Conservation (phyloP, 2,888 invertebrate species). For the Timandra comae region DNA sequence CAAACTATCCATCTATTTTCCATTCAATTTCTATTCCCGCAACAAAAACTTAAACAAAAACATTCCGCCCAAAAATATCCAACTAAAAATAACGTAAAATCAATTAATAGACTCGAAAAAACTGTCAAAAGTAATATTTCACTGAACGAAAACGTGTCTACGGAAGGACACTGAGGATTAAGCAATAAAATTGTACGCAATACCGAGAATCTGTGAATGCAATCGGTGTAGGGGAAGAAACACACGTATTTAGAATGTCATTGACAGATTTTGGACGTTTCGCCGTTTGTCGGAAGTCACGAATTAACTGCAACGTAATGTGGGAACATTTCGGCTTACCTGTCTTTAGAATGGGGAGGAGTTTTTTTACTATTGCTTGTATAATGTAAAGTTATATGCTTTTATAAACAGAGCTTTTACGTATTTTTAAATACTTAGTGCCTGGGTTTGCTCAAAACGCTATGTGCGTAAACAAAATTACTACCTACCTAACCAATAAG, state of each 20-base stretch:
- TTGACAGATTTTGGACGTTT: constrained; percentile 20
- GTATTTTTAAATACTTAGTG: too few relatives aligned
- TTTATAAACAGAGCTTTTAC: too few relatives aligned
- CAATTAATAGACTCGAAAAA: constrained; percentile 1
- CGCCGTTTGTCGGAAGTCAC: constrained; percentile 37
- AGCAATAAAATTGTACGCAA: constrained; percentile 13
- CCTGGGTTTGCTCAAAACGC: too few relatives aligned
- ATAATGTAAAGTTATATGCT: too few relatives aligned
- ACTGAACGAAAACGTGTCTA: constrained; percentile 16
- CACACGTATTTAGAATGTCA: constrained; percentile 28
- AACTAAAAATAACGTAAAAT: neutral
- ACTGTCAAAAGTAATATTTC: constrained; percentile 16
- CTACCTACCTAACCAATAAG: too few relatives aligned
- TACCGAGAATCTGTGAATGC: constrained; percentile 11
- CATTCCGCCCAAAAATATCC: neutral
- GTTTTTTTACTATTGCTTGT: neutral
- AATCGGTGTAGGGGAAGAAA: constrained; percentile 14
- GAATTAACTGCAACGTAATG: constrained; percentile 21
- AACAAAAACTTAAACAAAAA: too few relatives aligned
- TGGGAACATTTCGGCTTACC: constrained; percentile 17
- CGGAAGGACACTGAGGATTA: constrained; percentile 14
- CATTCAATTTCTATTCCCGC: too few relatives aligned
- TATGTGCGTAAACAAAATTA: too few relatives aligned
- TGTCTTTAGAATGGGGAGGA: constrained; percentile 1
- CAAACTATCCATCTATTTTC: too few relatives aligned